phyloP scores from a whole-genome alignment of 2,888 invertebrate genomes.

The Pristionchus entomophagus region DNA sequence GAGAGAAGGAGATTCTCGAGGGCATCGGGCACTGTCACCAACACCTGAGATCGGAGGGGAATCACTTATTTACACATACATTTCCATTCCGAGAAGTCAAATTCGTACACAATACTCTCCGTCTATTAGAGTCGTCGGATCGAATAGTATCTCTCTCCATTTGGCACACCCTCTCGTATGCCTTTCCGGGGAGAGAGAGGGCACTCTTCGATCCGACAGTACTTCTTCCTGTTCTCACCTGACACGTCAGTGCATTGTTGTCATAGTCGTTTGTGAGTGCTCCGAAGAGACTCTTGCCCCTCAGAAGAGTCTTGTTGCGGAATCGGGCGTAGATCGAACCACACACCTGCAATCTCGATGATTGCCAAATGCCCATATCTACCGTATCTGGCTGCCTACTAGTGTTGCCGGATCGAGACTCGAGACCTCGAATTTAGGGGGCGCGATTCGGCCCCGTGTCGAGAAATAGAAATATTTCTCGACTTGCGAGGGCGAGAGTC shows the following conservation, averaged over 20 bases:
- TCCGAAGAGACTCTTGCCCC: slow-evolving; percentile 76
- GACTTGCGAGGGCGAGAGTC: too few relatives aligned
- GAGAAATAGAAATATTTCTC: too few relatives aligned
- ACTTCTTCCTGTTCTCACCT: too few relatives aligned
- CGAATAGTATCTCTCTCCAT: not conserved
- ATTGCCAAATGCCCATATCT: not conserved
- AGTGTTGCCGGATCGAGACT: too few relatives aligned
- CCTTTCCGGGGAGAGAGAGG: too few relatives aligned
- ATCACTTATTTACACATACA: too few relatives aligned
- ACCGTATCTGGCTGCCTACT: not conserved
- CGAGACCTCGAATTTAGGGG: too few relatives aligned
- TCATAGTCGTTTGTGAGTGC: slow-evolving; percentile 68
- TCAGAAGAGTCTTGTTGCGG: slow-evolving; percentile 72
- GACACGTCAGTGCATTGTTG: slow-evolving; percentile 71
- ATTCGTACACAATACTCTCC: too few relatives aligned
- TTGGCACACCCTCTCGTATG: too few relatives aligned
- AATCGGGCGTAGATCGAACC: slow-evolving; percentile 76
- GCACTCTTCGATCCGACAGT: too few relatives aligned
- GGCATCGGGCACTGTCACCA: slow-evolving; percentile 73
- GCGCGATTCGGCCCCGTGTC: too few relatives aligned
- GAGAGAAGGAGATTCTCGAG: slow-evolving; percentile 71
- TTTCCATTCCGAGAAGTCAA: too few relatives aligned
- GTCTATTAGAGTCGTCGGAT: not conserved
- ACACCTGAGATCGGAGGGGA: slow-evolving; percentile 54
- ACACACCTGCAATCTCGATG: slow-evolving; percentile 61